Base-by-base conservation (phyloP, 2,797 vertebrate species). In the Allenopithecus nigroviridis region DNA sequence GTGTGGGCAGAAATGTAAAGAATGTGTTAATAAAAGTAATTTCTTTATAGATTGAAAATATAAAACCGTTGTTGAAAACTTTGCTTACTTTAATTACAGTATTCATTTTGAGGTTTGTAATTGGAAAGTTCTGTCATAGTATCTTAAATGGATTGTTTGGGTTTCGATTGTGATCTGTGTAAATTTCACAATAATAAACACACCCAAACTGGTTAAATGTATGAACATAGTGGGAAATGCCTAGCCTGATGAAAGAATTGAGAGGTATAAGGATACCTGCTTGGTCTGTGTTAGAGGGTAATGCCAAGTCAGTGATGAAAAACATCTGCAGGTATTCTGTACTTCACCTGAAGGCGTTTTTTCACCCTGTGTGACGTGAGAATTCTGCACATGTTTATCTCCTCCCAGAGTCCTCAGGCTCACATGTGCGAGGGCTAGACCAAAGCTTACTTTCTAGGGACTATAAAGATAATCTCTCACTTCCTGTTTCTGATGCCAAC, bases 81-180 rank as follows among this genome's bases (percentile, higher is more conserved):
- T 72, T 75, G 26, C 7, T 83, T 59, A 74, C 39, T 78, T 84
- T 78, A 76, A 91, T 93, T 75, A 55, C 5, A 48, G 0, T 33
- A 14, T 78, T 92, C 68, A 17, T 70, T 96, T 96, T 86, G 80
- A 86, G n/a, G 41, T 79, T 91, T 84, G 28, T 81, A 80, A 64
- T 33, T 24, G 33, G 61, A 79, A 89, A 41, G 24, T 86, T 78
- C 64, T 68, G 4, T 46, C 28, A 53, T 70, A 39, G 43, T 80
- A 64, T 28, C 57, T 76, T 68, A 22, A 39, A 36, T 84, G 53
- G 22, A 46, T 26, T 80, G 39, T 79, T 79, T 84, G 41, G 22
- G 46, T 90, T 81, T 83, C 1, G 36, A 10, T 57, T 57, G 48
- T 43, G 59, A 46, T 41, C 3, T 46, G 36, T 70, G 41, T 93